A percentile compares a stretch with the other conserved stretches of the same genome.
Evolutionary conservation across 2,888 invertebrate genomes (phyloP).

Genomic region (Callosobruchus maculatus): DNA sequence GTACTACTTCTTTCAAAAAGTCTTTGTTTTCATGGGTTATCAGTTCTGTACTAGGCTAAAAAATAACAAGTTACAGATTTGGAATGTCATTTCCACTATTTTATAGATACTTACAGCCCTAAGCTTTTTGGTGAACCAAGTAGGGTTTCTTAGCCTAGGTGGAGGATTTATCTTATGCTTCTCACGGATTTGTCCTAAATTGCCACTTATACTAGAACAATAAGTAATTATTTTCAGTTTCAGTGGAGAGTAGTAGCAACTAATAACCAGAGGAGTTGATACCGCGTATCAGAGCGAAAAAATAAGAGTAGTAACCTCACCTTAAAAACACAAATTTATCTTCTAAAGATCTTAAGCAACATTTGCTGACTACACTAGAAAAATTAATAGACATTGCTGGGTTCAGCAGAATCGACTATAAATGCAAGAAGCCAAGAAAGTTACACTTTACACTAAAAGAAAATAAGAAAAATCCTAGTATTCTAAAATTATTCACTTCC

Average conservation of each 20-base stretch:
- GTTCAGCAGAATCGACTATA: no score
- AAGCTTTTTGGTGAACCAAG: constrained; percentile 68
- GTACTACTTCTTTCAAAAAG: constrained; percentile 75
- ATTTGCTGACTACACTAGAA: constrained; percentile 13
- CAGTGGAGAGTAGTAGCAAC: neutral
- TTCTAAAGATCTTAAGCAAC: constrained; percentile 27
- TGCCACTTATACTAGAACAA: neutral
- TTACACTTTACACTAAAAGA: no score
- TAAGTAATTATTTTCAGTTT: neutral
- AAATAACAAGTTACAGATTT: constrained; percentile 20
- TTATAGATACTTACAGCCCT: constrained; percentile 57
- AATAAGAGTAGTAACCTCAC: constrained; percentile 19
- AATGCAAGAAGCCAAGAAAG: no score
- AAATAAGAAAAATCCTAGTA: no score
- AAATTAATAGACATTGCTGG: neutral
- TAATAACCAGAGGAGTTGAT: no score
- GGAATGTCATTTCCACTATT: neutral
- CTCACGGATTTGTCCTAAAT: neutral
- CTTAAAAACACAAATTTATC: constrained; percentile 31
- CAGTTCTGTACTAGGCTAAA: constrained; percentile 63
- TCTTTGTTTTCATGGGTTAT: constrained; percentile 73
- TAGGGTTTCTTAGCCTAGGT: constrained; percentile 66
- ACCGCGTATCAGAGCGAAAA: neutral
- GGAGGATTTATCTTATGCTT: constrained; percentile 20
- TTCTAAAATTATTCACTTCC: no score